Percentiles rank a stretch among this genome's conserved stretches.
Conservation (phyloP, 1,140 invertebrate species). For the Trachelipus rathkii region DNA sequence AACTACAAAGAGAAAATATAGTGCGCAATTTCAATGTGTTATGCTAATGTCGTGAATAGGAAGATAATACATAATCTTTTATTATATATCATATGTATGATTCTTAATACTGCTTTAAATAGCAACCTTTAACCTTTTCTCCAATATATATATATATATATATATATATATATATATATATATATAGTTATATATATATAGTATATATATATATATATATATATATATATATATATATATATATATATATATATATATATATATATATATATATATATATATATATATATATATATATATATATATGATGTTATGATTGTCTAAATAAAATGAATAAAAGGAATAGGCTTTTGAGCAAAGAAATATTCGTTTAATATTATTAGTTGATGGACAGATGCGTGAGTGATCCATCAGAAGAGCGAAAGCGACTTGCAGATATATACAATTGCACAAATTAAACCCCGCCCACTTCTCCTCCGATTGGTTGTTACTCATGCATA, state of each 20-base stretch:
- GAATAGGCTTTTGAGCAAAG: background rate
- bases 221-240: constrained; percentile 5
- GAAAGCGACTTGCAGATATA: background rate
- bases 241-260: constrained; percentile 15
- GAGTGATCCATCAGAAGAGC: background rate
- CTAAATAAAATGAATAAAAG: background rate
- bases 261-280: background rate
- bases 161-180: background rate
- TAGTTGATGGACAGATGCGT: constrained; percentile 11
- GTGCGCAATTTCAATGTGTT: too few relatives aligned
- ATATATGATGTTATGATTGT: background rate
- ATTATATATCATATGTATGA: too few relatives aligned
- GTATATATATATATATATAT: background rate
- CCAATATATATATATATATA: background rate
- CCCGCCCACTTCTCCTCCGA: background rate
- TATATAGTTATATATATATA: too few relatives aligned
- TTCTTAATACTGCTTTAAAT: too few relatives aligned
- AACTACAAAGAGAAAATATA: background rate
- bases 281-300: background rate
- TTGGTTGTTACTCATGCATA: constrained; percentile 4
- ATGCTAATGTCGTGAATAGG: too few relatives aligned
- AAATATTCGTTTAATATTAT: background rate
- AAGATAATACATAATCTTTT: too few relatives aligned
- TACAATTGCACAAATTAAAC: constrained; percentile 5
- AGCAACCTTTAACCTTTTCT: background rate